A percentile compares a stretch with the other conserved stretches of the same genome.
These are phyloP conservation scores for Blennius ocellaris DNA, from an alignment of 2,113 vertebrate species.

Conservation along the genomic window DNA sequence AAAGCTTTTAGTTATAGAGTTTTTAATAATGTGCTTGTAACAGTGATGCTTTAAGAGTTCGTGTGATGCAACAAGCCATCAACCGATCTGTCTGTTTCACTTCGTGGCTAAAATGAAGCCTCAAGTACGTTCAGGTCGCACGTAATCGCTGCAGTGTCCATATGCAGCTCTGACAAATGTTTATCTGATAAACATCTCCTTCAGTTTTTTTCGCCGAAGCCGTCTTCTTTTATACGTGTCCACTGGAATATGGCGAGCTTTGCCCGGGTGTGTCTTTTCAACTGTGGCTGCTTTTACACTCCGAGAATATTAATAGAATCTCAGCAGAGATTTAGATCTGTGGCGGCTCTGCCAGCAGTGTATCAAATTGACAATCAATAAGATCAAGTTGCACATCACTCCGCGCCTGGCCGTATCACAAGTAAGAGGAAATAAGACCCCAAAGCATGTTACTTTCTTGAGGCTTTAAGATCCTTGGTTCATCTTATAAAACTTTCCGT, in stretches of 20 bases:
- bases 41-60: background rate
- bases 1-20: background rate
- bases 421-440: slow-evolving; percentile 47
- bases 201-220: slow-evolving; percentile 1
- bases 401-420: slow-evolving; percentile 12
- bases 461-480: slow-evolving; percentile 21
- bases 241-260: slow-evolving; percentile 18
- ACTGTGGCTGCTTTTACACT: slow-evolving; percentile 15
- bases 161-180: slow-evolving; percentile 13
- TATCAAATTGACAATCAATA: slow-evolving; percentile 64
- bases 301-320: slow-evolving; percentile 58
- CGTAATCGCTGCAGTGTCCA: slow-evolving; percentile 16
- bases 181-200: slow-evolving; percentile 33
- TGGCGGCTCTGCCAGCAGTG: slow-evolving; percentile 34
- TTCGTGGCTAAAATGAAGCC: background rate
- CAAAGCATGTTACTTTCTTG: slow-evolving; percentile 18
- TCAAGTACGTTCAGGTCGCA: slow-evolving; percentile 1
- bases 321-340: slow-evolving; percentile 38
- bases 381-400: slow-evolving; percentile 49
- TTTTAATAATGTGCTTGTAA: slow-evolving; percentile 1
- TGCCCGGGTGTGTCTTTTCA: slow-evolving; percentile 24
- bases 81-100: background rate
- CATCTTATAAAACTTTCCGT: slow-evolving; percentile 10
- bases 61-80: background rate
- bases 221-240: slow-evolving; percentile 22